phyloP scores from a whole-genome alignment of 2,888 invertebrate genomes.

The Tuberolachnus salignus region DNA sequence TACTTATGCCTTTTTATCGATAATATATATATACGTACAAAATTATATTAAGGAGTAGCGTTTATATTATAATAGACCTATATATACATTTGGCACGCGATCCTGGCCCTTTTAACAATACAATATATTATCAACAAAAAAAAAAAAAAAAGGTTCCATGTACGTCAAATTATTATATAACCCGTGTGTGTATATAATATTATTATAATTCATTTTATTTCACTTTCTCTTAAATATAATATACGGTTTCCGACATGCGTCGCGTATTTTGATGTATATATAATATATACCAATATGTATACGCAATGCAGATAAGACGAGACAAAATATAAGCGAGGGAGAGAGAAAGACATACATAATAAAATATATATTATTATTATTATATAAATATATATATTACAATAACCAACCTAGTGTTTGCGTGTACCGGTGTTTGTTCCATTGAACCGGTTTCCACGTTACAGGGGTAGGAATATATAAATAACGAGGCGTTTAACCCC shows the following conservation, averaged over 20 bases:
- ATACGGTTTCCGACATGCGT: slow-evolving; percentile 34
- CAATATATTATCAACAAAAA: slow-evolving; percentile 20
- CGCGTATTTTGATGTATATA: background rate
- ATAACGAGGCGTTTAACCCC: slow-evolving; percentile 56
- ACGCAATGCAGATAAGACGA: slow-evolving; percentile 19
- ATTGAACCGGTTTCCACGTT: slow-evolving; percentile 54
- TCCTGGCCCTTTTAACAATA: slow-evolving; percentile 9
- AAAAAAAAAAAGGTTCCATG: slow-evolving; percentile 9
- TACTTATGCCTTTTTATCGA: slow-evolving; percentile 37
- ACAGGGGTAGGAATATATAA: slow-evolving; percentile 10
- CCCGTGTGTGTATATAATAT: too few species aligned
- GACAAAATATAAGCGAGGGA: background rate
- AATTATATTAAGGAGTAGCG: background rate
- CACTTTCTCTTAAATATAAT: slow-evolving; percentile 14
- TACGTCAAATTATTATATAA: slow-evolving; percentile 43
- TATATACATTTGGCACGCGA: slow-evolving; percentile 40
- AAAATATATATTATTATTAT: background rate
- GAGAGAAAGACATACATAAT: background rate
- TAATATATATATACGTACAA: background rate
- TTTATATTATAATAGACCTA: background rate
- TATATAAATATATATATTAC: slow-evolving; percentile 32
- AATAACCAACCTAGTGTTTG: slow-evolving; percentile 34
- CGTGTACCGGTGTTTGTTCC: slow-evolving; percentile 33
- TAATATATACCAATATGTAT: too few species aligned
- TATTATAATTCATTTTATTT: slow-evolving; percentile 36